Evolutionary conservation across 2,113 vertebrate species (phyloP), one percentile per base, ranked within the genome.

Genomic region (Cololabis saira): DNA sequence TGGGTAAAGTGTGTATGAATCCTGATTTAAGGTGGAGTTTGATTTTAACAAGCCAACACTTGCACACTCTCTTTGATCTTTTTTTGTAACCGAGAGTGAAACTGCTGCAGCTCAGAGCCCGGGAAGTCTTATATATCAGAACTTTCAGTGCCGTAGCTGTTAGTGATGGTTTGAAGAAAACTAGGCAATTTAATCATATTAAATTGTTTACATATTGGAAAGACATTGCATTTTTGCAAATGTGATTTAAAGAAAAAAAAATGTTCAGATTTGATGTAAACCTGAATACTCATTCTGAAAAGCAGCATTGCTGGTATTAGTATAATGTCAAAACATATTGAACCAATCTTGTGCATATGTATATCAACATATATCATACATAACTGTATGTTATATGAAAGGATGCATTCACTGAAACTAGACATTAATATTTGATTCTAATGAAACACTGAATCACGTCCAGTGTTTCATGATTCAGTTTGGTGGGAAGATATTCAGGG

Each of bases 11-110:
- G 59, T 22, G 73, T 51, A 75, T 77, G 79, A 81, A 80, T 84
- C 82, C 57, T 76, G 79, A 82, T 81, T 66, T 61, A 78, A 84
- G 76, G 71, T 76, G 80, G 82, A 84, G 80, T 80, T 78, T 82
- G 74, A 63, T 63, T 79, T 84, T 81, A 76, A 80, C 64, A 81
- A 83, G 76, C 73, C 67, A 76, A 74, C 67, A 70, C 41, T 67
- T 65, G 68, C 50, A 57, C 59, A 22, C 40, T 64, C 61, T 57
- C 83, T 90, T 80, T 86, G 89, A 90, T 86, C 77, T 76, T 71
- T 73, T 77, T 80, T 71, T 71, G 61, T 52, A 74, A 74, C 61
- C 57, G 41, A 41, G 62, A 71, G 50, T 33, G 18, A 30, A 47
- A 57, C 57, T 19, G 45, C 61, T 48, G 13, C 48, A 72, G 63